A percentile compares a stretch with the other conserved stretches of the same genome.
These are phyloP conservation scores for Limnothrissa miodon DNA, from an alignment of 2,113 vertebrate genomes.

Conservation along the genomic window DNA sequence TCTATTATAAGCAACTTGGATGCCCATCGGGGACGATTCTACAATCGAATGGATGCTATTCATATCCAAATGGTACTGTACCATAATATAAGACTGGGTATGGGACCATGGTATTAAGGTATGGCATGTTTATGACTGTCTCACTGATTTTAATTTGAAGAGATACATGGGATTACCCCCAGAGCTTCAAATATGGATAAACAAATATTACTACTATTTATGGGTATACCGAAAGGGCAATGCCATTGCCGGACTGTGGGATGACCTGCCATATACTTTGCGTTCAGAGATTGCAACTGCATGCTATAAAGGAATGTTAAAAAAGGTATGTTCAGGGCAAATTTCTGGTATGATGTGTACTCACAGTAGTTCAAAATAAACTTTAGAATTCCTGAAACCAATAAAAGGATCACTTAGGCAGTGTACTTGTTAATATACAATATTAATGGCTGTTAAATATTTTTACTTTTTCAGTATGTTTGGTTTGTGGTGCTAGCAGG, in stretches of 20 bases:
- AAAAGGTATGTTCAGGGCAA: constrained; percentile 18
- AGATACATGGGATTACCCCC: constrained; percentile 33
- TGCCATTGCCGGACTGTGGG: constrained; percentile 18
- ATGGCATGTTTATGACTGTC: neutral
- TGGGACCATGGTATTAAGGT: neutral
- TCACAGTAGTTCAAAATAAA: too few species aligned
- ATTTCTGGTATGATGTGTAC: neutral
- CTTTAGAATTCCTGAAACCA: too few species aligned
- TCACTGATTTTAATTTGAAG: constrained; percentile 24
- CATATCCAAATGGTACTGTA: constrained; percentile 39
- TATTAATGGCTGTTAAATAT: too few species aligned
- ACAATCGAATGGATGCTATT: constrained; percentile 36
- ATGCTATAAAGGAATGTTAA: constrained; percentile 27
- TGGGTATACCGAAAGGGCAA: constrained; percentile 38
- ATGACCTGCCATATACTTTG: constrained; percentile 37
- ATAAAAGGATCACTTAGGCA: too few species aligned
- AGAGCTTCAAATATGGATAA: constrained; percentile 33
- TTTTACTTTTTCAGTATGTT: too few species aligned
- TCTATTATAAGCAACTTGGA: constrained; percentile 40
- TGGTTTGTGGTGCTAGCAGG: too few species aligned
- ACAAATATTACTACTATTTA: constrained; percentile 36
- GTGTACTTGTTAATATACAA: too few species aligned
- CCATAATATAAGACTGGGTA: neutral
- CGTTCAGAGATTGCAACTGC: constrained; percentile 31
- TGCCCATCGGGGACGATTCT: constrained; percentile 39